Evolutionary conservation across 2,888 invertebrate species (phyloP).

Genomic region (Ctena decussata): DNA sequence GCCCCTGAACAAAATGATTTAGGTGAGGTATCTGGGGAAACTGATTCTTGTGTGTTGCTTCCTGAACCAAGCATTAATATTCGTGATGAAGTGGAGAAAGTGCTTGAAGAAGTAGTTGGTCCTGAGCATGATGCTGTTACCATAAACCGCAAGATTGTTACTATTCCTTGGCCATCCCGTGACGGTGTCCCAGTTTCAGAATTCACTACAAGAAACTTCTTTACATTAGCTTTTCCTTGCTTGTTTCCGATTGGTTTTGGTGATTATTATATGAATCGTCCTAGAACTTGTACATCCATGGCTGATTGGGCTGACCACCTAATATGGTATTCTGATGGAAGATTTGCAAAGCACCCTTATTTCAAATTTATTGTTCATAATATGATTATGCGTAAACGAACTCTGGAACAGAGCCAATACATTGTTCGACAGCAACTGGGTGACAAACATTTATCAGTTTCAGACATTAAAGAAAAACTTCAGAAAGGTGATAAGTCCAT

Average conservation of each 20-base stretch:
- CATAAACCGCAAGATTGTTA: slow-evolving; percentile 21
- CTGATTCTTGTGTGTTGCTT: slow-evolving; percentile 36
- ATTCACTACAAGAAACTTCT: slow-evolving; percentile 45
- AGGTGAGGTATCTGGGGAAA: slow-evolving; percentile 25
- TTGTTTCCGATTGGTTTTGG: slow-evolving; percentile 34
- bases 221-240: slow-evolving; percentile 38
- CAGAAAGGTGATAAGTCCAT: slow-evolving; percentile 25
- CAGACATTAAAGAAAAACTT: slow-evolving; percentile 21
- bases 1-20: slow-evolving; percentile 38
- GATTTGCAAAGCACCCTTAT: slow-evolving; percentile 30
- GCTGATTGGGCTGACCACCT: slow-evolving; percentile 24
- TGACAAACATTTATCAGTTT: slow-evolving; percentile 15
- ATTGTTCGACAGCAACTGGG: slow-evolving; percentile 40
- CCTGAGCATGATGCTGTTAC: not conserved
- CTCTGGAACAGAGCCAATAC: slow-evolving; percentile 36
- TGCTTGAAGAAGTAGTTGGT: slow-evolving; percentile 16
- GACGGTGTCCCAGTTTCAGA: slow-evolving; percentile 40
- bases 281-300: slow-evolving; percentile 30
- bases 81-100: slow-evolving; percentile 5
- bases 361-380: slow-evolving; percentile 30
- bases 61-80: slow-evolving; percentile 22
- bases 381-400: slow-evolving; percentile 46
- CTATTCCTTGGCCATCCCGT: slow-evolving; percentile 51
- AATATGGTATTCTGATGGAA: slow-evolving; percentile 25
- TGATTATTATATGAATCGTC: slow-evolving; percentile 42